Conservation (phyloP, 2,888 invertebrate species). For the Sinopyrophorus schimmeli region DNA sequence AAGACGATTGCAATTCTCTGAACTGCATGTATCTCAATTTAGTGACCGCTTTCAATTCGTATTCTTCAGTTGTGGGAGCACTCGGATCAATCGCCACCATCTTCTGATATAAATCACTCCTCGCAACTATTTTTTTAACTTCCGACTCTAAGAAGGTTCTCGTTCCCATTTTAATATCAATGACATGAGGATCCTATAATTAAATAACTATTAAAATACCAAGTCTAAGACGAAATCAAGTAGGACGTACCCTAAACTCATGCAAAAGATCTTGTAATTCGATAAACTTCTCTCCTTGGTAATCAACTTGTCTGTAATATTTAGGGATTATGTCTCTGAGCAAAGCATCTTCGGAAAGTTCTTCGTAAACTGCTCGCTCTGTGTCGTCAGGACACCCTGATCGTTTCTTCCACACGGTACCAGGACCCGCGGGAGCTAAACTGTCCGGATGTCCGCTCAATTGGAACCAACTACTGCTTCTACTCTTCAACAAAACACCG, state of each 20-base stretch:
- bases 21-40: constrained; percentile 97
- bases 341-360: constrained; percentile 73
- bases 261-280: constrained; percentile 93
- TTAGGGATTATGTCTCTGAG: constrained; percentile 77
- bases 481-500: constrained; percentile 77
- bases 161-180: constrained; percentile 97
- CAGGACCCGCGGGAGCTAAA: constrained; percentile 89
- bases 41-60: constrained; percentile 80
- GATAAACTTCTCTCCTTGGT: constrained; percentile 82
- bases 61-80: constrained; percentile 86
- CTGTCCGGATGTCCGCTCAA: constrained; percentile 91
- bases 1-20: constrained; percentile 90
- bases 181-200: constrained; percentile 81
- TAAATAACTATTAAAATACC: constrained; percentile 19
- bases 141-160: constrained; percentile 95
- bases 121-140: constrained; percentile 82
- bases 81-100: constrained; percentile 89
- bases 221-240: neutral
- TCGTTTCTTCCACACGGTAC: constrained; percentile 92
- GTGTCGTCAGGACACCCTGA: constrained; percentile 70
- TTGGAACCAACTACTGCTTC: constrained; percentile 81
- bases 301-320: constrained; percentile 82
- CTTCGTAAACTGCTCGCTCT: constrained; percentile 79
- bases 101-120: constrained; percentile 90
- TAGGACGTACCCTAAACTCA: too few relatives aligned